Conservation (phyloP, 2,113 vertebrate genomes). For the Telmatochromis sp. region DNA sequence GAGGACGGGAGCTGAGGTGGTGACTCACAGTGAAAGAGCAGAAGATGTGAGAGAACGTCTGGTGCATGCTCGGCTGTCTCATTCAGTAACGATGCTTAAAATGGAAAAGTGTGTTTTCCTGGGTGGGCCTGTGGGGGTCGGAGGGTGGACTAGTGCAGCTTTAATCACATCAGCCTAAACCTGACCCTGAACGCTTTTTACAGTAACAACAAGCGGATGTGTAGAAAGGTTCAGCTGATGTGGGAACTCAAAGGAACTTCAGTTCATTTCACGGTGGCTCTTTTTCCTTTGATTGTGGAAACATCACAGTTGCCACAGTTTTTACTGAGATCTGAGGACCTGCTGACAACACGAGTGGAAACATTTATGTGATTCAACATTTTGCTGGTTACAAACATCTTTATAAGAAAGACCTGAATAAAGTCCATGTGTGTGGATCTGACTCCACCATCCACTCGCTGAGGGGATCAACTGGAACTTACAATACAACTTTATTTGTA, state of each 20-base stretch:
- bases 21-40: constrained; percentile 9
- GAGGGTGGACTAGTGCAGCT: neutral
- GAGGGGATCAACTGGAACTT: neutral
- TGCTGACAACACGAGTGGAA: neutral
- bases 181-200: neutral
- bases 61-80: neutral
- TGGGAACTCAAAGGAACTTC: neutral
- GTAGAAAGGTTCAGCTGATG: neutral
- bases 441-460: neutral
- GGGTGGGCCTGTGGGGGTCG: neutral
- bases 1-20: constrained; percentile 19
- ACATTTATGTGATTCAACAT: neutral
- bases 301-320: neutral
- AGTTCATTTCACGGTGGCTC: neutral
- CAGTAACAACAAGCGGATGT: neutral
- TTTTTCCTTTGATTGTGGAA: neutral
- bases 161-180: neutral
- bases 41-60: neutral
- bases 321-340: neutral
- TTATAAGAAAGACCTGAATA: neutral
- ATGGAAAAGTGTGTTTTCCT: neutral
- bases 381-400: neutral
- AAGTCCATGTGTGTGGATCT: neutral
- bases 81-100: neutral
- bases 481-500: no score